These are phyloP conservation scores for Acholoe squamosa DNA, from an alignment of 2,888 invertebrate species.

Conservation along the genomic window DNA sequence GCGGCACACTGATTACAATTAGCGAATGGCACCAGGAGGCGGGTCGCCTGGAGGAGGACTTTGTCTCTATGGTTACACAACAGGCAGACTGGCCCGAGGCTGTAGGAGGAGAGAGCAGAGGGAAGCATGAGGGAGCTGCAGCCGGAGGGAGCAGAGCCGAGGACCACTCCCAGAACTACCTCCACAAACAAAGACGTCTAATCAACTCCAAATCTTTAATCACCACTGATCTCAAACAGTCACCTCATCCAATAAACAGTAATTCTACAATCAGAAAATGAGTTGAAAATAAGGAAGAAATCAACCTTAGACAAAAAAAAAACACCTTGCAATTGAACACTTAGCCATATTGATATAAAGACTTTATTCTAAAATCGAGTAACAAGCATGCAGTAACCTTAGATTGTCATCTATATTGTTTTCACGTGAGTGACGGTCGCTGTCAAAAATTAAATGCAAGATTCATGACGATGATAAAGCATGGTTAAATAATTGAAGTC, in stretches of 20 bases:
- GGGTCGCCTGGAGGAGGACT: conserved; percentile 10
- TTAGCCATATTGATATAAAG: too few species aligned
- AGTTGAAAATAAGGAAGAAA: background rate
- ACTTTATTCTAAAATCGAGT: too few species aligned
- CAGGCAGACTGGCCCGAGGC: background rate
- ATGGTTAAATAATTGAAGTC: background rate
- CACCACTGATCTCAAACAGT: background rate
- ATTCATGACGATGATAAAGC: background rate
- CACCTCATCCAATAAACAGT: background rate
- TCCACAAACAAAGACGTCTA: background rate
- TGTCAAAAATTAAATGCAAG: background rate
- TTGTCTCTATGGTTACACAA: background rate
- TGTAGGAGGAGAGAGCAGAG: background rate
- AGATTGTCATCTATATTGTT: background rate
- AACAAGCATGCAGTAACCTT: too few species aligned
- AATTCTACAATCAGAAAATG: background rate
- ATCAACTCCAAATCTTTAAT: conserved; percentile 21
- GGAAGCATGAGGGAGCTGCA: background rate
- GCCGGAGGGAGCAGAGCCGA: background rate
- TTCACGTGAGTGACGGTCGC: background rate
- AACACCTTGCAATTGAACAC: background rate
- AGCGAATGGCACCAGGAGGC: conserved; percentile 22
- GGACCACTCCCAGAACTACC: background rate
- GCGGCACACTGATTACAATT: conserved; percentile 6
- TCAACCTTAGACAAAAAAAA: background rate